Evolutionary conservation across 1,140 invertebrate species (phyloP).

Genomic region (Centruroides vittatus): DNA sequence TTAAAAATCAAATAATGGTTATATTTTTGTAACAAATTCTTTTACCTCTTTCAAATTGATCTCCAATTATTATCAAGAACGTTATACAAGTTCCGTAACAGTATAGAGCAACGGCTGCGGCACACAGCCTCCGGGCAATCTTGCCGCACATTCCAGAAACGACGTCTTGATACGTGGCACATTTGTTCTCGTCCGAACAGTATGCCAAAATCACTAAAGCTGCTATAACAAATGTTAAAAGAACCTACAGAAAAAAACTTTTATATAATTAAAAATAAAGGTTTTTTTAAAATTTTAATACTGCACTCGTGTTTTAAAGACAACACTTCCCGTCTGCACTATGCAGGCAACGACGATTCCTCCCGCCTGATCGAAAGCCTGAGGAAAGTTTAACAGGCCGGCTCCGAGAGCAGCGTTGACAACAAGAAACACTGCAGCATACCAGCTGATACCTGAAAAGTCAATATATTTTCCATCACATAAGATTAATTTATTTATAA

Average conservation of each 20-base stretch:
- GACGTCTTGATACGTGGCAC: conserved; percentile 30
- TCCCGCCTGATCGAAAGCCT: conserved; percentile 48
- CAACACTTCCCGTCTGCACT: conserved; percentile 35
- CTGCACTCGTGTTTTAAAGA: not conserved
- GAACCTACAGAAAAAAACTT: conserved; percentile 28
- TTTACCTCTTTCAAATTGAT: conserved; percentile 47
- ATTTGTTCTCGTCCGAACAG: conserved; percentile 35
- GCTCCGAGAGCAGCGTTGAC: conserved; percentile 54
- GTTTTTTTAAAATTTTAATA: not conserved
- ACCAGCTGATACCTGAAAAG: conserved; percentile 11
- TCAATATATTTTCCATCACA: too few relatives aligned
- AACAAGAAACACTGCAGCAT: conserved; percentile 47
- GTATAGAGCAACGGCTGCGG: conserved; percentile 42
- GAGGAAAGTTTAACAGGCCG: conserved; percentile 51
- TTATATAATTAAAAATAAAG: not conserved
- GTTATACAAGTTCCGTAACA: conserved; percentile 54
- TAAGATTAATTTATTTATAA: too few relatives aligned
- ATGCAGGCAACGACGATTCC: conserved; percentile 40
- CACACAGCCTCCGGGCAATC: conserved; percentile 35
- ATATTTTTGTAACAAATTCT: not conserved
- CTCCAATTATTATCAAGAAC: conserved; percentile 53
- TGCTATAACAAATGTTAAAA: conserved; percentile 41
- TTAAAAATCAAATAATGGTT: too few relatives aligned
- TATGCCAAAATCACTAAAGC: conserved; percentile 45
- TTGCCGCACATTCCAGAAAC: conserved; percentile 40